phyloP scores from a whole-genome alignment of 2,797 vertebrate species.

The Rhincodon typus region DNA sequence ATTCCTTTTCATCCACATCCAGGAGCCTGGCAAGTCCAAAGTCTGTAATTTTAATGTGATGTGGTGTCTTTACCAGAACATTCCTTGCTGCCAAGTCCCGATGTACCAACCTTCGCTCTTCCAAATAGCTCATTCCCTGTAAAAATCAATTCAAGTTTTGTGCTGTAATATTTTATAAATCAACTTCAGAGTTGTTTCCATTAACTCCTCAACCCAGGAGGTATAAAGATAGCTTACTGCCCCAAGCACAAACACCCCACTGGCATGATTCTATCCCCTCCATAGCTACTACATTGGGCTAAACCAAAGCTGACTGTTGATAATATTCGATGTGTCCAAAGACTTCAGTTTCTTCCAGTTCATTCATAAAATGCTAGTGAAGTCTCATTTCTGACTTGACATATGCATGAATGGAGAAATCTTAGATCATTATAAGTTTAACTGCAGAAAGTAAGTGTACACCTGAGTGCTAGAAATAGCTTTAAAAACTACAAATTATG shows the following conservation, averaged over 20 bases:
- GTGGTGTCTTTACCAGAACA: constrained; percentile 81
- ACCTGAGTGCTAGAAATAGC: background rate
- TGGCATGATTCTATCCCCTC: no score
- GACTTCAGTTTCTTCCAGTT: background rate
- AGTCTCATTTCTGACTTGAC: background rate
- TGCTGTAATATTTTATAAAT: background rate
- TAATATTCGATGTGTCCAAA: background rate
- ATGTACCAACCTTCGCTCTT: constrained; percentile 84
- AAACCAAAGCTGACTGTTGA: background rate
- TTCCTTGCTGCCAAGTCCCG: constrained; percentile 88
- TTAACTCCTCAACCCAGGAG: background rate
- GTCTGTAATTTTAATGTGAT: constrained; percentile 89
- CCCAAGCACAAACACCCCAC: no score
- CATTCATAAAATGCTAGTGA: background rate
- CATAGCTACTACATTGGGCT: background rate
- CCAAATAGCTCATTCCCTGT: constrained; percentile 91
- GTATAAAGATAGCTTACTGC: background rate
- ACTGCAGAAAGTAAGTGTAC: background rate
- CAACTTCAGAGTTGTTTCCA: background rate
- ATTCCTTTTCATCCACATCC: constrained; percentile 78
- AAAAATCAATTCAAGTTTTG: background rate
- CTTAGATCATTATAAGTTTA: background rate
- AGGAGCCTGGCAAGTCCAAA: constrained; percentile 86
- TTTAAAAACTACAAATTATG: background rate
- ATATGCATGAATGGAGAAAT: background rate